These are phyloP conservation scores for Planococcus citri DNA, from an alignment of 1,140 invertebrate species.

Conservation along the genomic window DNA sequence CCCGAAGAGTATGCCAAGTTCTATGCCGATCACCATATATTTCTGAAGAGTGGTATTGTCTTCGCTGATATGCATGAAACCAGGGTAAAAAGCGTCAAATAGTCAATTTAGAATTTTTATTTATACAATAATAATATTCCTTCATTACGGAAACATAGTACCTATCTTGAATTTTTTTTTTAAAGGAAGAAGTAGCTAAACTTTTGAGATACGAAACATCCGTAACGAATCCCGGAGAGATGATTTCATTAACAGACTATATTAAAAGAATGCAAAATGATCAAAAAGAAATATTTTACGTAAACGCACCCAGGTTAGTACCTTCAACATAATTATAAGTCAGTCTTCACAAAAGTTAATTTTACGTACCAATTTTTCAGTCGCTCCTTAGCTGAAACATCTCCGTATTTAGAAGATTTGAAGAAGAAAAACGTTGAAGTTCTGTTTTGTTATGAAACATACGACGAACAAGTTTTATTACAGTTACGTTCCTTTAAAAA, in stretches of 20 bases:
- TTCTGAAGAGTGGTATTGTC: constrained; percentile 91
- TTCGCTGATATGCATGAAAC: constrained; percentile 69
- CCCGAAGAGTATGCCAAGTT: constrained; percentile 69
- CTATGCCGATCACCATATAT: constrained; percentile 83
- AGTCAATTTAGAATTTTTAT: background rate
- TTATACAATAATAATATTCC: no score
- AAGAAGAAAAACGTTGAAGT: constrained; percentile 83
- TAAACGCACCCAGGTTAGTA: constrained; percentile 84
- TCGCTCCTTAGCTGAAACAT: constrained; percentile 76
- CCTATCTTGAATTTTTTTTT: no score
- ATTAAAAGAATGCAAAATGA: constrained; percentile 53
- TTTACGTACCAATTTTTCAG: constrained; percentile 39
- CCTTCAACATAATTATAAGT: background rate
- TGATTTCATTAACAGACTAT: constrained; percentile 77
- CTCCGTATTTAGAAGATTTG: constrained; percentile 88
- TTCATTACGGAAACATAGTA: no score
- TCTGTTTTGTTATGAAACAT: constrained; percentile 87
- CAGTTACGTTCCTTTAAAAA: constrained; percentile 73
- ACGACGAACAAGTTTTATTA: constrained; percentile 89
- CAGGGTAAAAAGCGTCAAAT: constrained; percentile 38
- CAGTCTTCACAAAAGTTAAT: no score
- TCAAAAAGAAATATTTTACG: constrained; percentile 81
- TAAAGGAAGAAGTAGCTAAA: constrained; percentile 80
- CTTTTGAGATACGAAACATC: constrained; percentile 88
- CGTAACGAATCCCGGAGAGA: constrained; percentile 51